Conservation (phyloP, 1,140 invertebrate genomes). For the Cyphomyrmex costatus region DNA sequence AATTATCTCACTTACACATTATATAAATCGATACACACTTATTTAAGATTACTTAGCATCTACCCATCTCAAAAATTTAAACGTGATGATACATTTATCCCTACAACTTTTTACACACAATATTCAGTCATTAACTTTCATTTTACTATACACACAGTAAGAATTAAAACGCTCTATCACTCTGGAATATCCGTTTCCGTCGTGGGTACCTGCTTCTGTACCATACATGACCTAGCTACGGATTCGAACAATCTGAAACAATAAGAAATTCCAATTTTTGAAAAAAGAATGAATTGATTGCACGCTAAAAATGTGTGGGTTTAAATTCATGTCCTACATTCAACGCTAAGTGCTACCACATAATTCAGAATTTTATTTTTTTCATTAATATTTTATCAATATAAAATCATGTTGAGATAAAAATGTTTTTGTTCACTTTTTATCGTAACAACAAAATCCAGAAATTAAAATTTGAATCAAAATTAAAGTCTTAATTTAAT, state of each 20-base stretch:
- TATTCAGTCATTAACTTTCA: slow-evolving; percentile 79
- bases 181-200: slow-evolving; percentile 88
- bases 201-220: slow-evolving; percentile 90
- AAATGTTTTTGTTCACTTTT: neutral
- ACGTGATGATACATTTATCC: slow-evolving; percentile 82
- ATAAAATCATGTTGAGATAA: too few relatives aligned
- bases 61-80: slow-evolving; percentile 73
- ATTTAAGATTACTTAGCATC: slow-evolving; percentile 74
- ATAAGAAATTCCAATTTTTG: slow-evolving; percentile 56
- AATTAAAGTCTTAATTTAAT: neutral
- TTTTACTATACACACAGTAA: slow-evolving; percentile 85
- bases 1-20: slow-evolving; percentile 78
- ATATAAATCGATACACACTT: slow-evolving; percentile 79
- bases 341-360: neutral
- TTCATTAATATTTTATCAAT: neutral
- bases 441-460: neutral
- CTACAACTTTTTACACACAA: slow-evolving; percentile 86
- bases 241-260: slow-evolving; percentile 95
- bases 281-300: slow-evolving; percentile 9
- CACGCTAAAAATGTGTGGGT: neutral
- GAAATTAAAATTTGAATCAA: neutral
- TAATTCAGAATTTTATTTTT: neutral
- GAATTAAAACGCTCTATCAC: slow-evolving; percentile 86
- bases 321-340: neutral
- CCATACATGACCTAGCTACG: slow-evolving; percentile 97